phyloP scores from a whole-genome alignment of 2,113 vertebrate genomes.

The Pygoscelis adeliae region DNA sequence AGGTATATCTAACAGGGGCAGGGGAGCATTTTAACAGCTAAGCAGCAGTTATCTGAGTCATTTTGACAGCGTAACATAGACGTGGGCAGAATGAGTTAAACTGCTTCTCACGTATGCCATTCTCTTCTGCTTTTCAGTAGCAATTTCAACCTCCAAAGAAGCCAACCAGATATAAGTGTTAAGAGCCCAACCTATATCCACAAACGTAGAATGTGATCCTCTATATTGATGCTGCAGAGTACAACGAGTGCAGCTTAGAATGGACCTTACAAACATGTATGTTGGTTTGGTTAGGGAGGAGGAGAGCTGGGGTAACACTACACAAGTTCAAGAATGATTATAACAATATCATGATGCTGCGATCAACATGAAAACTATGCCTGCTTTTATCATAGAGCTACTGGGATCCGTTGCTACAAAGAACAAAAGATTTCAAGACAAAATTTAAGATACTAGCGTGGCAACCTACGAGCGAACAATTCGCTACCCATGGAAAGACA shows the following conservation, averaged over 20 bases:
- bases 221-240: not conserved
- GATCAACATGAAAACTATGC: not conserved
- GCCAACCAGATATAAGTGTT: not conserved
- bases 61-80: not conserved
- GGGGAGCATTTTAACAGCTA: not conserved
- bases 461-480: not conserved
- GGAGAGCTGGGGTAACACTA: not conserved
- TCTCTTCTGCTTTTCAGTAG: not conserved
- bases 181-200: not conserved
- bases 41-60: not conserved
- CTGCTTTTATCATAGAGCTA: not conserved
- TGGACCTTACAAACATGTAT: rapidly evolving
- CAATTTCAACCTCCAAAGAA: not conserved
- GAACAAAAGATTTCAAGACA: not conserved
- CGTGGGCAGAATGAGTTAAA: not conserved
- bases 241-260: not conserved
- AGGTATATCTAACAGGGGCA: not conserved
- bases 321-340: not conserved
- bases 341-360: not conserved
- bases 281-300: not conserved
- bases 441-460: not conserved
- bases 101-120: not conserved
- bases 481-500: rapidly evolving
- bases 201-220: not conserved
- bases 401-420: not conserved